Evolutionary conservation across 1,140 invertebrate species (phyloP).

Genomic region (Sogatella furcifera): DNA sequence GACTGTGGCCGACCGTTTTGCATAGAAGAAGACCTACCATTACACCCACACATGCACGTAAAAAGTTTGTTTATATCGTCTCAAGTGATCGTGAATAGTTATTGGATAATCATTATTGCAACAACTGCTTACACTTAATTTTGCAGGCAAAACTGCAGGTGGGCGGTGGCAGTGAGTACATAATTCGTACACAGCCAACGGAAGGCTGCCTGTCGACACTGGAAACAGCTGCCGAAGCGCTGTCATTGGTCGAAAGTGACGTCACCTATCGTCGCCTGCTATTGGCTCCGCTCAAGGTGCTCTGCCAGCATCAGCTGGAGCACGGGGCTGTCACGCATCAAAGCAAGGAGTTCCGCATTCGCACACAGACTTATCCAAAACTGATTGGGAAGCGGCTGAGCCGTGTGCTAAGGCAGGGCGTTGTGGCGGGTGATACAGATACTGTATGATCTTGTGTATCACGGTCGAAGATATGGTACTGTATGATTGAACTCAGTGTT

Average conservation of each 20-base stretch:
- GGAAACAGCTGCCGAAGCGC: slow-evolving; percentile 75
- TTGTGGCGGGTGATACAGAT: no score
- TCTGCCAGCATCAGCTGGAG: slow-evolving; percentile 75
- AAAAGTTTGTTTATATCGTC: not conserved
- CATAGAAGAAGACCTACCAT: no score
- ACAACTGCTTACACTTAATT: no score
- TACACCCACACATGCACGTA: no score
- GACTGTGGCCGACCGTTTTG: no score
- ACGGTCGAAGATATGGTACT: no score
- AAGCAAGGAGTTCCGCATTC: slow-evolving; percentile 80
- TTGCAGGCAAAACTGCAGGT: slow-evolving; percentile 60
- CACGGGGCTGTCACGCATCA: slow-evolving; percentile 88
- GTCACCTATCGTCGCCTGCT: slow-evolving; percentile 52
- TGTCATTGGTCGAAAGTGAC: slow-evolving; percentile 64
- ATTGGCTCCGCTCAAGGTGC: slow-evolving; percentile 62
- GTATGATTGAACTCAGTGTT: no score
- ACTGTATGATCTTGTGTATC: no score
- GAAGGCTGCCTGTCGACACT: slow-evolving; percentile 84
- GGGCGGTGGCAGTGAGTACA: slow-evolving; percentile 66
- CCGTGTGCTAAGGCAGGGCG: slow-evolving; percentile 8
- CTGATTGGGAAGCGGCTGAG: slow-evolving; percentile 62
- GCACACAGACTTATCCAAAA: slow-evolving; percentile 76
- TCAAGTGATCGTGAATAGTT: no score
- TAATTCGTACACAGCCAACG: slow-evolving; percentile 85
- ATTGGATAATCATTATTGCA: no score